Conservation (phyloP, 2,797 vertebrate genomes). For the Ceryle rudis region DNA sequence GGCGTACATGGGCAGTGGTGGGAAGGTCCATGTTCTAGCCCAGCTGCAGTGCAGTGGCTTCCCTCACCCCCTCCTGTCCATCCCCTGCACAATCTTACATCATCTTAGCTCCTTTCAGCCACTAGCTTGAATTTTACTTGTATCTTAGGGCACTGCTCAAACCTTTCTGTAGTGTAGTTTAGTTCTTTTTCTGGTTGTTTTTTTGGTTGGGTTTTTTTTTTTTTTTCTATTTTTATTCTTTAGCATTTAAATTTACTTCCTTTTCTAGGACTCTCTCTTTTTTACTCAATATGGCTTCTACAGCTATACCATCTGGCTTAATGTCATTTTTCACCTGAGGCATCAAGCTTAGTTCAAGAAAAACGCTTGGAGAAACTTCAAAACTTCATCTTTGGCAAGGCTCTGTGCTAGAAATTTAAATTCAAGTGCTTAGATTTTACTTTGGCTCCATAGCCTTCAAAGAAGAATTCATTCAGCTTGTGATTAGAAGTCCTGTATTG, state of each 20-base stretch:
- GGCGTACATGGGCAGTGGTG: not conserved
- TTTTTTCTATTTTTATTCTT: not conserved
- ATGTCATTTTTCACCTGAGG: slow-evolving; percentile 51
- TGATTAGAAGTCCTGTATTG: not conserved
- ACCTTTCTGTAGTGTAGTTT: not conserved
- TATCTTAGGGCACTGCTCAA: not conserved
- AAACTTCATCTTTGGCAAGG: slow-evolving; percentile 5
- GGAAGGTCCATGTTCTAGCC: fast-evolving
- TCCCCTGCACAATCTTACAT: fast-evolving
- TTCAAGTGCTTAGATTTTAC: not conserved
- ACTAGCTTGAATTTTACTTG: not conserved
- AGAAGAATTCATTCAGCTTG: not conserved
- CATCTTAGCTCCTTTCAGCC: not conserved
- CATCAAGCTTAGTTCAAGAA: not conserved
- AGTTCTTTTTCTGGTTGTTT: not conserved
- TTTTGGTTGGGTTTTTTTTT: not conserved
- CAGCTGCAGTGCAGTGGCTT: not conserved
- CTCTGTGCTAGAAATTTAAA: not conserved
- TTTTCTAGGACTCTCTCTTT: slow-evolving; percentile 12
- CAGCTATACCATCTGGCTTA: slow-evolving; percentile 33
- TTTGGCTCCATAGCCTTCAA: not conserved
- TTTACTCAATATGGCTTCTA: not conserved
- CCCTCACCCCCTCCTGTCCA: not conserved
- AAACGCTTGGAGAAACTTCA: slow-evolving; percentile 24
- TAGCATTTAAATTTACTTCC: not conserved